Percentiles rank a stretch among this genome's conserved stretches.
phyloP scores from a whole-genome alignment of 1,140 invertebrate species.

The Pristionchus pacificus region DNA sequence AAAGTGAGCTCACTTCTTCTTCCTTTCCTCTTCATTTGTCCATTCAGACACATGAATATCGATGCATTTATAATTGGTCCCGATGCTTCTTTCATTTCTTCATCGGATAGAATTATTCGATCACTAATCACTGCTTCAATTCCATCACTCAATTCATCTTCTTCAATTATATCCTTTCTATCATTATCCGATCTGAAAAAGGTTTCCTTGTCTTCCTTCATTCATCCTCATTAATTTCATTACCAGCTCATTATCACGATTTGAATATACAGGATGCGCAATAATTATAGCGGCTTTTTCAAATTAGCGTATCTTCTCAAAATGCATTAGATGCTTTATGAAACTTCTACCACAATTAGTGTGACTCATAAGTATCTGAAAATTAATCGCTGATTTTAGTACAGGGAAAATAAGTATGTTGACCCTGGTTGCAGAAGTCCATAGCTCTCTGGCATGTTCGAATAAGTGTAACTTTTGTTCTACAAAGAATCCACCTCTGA shows the following conservation, averaged over 20 bases:
- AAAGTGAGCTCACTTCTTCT: neutral
- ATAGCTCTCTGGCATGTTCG: no score
- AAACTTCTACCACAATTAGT: no score
- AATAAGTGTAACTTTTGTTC: no score
- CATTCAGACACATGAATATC: slow-evolving; percentile 13
- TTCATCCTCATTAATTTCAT: neutral
- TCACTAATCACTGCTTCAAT: slow-evolving; percentile 24
- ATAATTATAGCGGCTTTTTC: neutral
- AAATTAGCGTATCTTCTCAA: no score
- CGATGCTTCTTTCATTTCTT: slow-evolving; percentile 11
- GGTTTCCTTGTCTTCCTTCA: neutral
- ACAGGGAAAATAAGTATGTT: no score
- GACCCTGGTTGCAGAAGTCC: no score
- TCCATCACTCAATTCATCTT: slow-evolving; percentile 23
- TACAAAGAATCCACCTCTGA: no score
- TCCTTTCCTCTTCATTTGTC: neutral
- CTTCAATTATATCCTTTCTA: slow-evolving; percentile 21
- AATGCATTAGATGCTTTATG: no score
- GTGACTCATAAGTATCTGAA: no score
- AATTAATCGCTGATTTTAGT: no score
- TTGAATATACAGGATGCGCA: neutral
- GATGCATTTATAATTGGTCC: slow-evolving; percentile 22
- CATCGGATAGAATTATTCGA: slow-evolving; percentile 16
- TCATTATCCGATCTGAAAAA: slow-evolving; percentile 18
- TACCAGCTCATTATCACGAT: no score